Percentiles rank a stretch among this genome's conserved stretches.
phyloP scores from a whole-genome alignment of 2,113 vertebrate species.

The Psilopogon haemacephalus region DNA sequence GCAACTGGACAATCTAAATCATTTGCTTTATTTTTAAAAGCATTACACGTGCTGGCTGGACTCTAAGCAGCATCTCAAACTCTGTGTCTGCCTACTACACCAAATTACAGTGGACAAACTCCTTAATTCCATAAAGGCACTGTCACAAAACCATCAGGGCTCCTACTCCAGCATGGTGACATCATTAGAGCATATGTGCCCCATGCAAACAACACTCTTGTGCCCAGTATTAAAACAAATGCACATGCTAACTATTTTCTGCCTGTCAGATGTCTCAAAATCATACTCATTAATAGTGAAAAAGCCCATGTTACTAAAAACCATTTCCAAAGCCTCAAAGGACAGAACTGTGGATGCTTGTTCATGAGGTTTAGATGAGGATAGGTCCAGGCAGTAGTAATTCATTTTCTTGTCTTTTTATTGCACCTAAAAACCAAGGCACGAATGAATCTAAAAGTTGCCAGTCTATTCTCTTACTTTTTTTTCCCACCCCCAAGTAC shows the following conservation, averaged over 20 bases:
- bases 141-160: not conserved
- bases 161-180: not conserved
- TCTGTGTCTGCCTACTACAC: not conserved
- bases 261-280: slow-evolving; percentile 24
- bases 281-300: not conserved
- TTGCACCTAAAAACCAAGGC: not conserved
- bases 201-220: slow-evolving; percentile 1
- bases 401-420: not conserved
- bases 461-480: not conserved
- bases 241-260: not conserved
- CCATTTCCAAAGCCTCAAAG: not conserved
- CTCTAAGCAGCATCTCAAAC: not conserved
- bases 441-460: not conserved
- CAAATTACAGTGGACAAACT: not conserved
- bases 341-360: not conserved
- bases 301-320: not conserved
- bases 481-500: not conserved
- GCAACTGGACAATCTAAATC: not conserved
- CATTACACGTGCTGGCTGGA: not conserved
- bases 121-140: not conserved
- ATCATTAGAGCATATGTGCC: slow-evolving; percentile 26
- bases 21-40: not conserved
- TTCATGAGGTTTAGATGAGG: not conserved
- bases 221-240: not conserved
- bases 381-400: not conserved